Evolutionary conservation across 2,797 vertebrate species (phyloP).

Genomic region (Danionella dracula): DNA sequence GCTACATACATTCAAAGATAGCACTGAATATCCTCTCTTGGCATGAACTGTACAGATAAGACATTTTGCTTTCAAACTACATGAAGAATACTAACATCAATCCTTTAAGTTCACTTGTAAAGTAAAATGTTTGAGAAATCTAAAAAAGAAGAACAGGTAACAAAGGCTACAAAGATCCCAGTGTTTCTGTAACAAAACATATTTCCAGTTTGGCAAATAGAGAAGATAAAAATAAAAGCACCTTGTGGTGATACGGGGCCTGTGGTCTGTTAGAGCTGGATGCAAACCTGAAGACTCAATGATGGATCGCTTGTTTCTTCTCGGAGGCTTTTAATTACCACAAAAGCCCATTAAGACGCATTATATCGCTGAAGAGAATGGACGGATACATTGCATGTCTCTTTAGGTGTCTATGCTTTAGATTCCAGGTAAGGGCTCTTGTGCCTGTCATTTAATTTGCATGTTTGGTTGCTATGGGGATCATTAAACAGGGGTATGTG

Average conservation of each 20-base stretch:
- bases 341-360: conserved; percentile 9
- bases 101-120: conserved; percentile 61
- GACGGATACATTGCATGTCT: conserved; percentile 5
- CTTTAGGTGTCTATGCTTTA: conserved; percentile 32
- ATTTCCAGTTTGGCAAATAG: conserved; percentile 39
- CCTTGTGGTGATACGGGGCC: conserved; percentile 57
- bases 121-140: conserved; percentile 44
- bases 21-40: conserved; percentile 58
- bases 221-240: conserved; percentile 64
- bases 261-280: conserved; percentile 39
- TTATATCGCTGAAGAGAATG: neutral
- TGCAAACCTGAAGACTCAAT: conserved; percentile 26
- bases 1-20: conserved; percentile 70
- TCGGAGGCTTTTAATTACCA: conserved; percentile 14
- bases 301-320: conserved; percentile 25
- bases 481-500: conserved; percentile 10
- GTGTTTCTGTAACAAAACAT: conserved; percentile 59
- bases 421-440: conserved; percentile 58
- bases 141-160: conserved; percentile 66
- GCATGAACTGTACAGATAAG: conserved; percentile 54
- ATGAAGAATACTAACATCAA: conserved; percentile 50
- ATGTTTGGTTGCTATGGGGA: conserved; percentile 25
- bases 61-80: conserved; percentile 46
- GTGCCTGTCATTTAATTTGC: conserved; percentile 51
- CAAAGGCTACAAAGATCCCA: conserved; percentile 66